Evolutionary conservation across 2,113 vertebrate genomes (phyloP), one percentile per base, ranked within the genome.

Genomic region (Pomatostomus ruficeps): DNA sequence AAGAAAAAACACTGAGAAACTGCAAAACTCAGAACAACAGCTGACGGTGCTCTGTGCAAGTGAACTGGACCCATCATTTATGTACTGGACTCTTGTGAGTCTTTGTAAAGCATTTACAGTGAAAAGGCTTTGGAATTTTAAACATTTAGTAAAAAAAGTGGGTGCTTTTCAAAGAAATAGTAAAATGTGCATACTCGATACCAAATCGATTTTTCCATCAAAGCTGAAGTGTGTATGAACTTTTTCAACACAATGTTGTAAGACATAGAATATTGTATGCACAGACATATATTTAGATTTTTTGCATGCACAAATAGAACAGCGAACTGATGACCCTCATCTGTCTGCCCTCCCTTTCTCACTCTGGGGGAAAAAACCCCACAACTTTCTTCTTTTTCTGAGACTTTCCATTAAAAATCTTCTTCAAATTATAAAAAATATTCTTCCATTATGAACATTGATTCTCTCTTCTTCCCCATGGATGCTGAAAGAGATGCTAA

Each of bases 361-460:
- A 45, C 5, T 22, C 3, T 11, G 15, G 3, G 11, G 8, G 4
- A 0, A 3, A 26, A 23, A 13, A 46, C 1, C 0, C 1, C 1
- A 13, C 20, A 55, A 8, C 2, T 4, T 36, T 22, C 24, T 52
- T 31, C 58, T 43, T 45, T 45, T 48, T 38, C 10, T 17, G 16
- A 65, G 33, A 38, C 4, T 52, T 89, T 40, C 21, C 3, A 72
- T 63, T 54, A 35, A 62, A 85, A 68, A 16, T 35, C 8, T 59
- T 78, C 22, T 73, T 80, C 12, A 74, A 74, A 75, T 42, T 7
- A n/a, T 55, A 73, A 46, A 85, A 61, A 35, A 28, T 15, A 45
- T 16, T 67, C 5, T 55, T 68, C 6, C 18, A 49, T 57, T 65
- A 35, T 31, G 23, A 21, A 35, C 9, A 46, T 26, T 48, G 9